phyloP scores from a whole-genome alignment of 2,888 invertebrate genomes.

The Rutpela maculata region DNA sequence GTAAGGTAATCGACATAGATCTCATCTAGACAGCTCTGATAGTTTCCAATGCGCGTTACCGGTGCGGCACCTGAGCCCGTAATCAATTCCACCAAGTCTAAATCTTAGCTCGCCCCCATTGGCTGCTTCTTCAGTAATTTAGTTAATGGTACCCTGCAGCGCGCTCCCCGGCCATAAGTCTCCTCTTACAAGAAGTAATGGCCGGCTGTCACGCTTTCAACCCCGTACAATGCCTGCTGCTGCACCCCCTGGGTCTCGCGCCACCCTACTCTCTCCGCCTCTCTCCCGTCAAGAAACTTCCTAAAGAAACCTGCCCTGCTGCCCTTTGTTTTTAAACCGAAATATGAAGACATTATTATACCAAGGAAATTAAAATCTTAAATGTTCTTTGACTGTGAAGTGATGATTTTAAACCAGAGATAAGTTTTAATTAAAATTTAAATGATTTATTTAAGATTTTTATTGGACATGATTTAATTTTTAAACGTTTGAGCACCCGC shows the following conservation, averaged over 20 bases:
- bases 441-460: slow-evolving; percentile 26
- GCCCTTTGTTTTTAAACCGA: slow-evolving; percentile 34
- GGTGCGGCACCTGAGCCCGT: slow-evolving; percentile 71
- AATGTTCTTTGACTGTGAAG: slow-evolving; percentile 13
- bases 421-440: slow-evolving; percentile 35
- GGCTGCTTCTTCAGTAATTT: slow-evolving; percentile 73
- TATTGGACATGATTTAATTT: slow-evolving; percentile 27
- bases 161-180: slow-evolving; percentile 72
- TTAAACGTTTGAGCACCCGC: slow-evolving; percentile 5
- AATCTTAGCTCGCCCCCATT: slow-evolving; percentile 71
- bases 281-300: slow-evolving; percentile 42
- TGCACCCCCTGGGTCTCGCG: slow-evolving; percentile 54
- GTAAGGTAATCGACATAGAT: slow-evolving; percentile 57
- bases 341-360: slow-evolving; percentile 37
- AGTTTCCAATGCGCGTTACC: slow-evolving; percentile 60
- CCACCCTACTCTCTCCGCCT: slow-evolving; percentile 49
- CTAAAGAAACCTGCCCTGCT: slow-evolving; percentile 42
- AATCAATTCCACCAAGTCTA: slow-evolving; percentile 72
- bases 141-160: slow-evolving; percentile 74
- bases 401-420: slow-evolving; percentile 31
- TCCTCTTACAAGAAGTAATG: slow-evolving; percentile 74
- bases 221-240: slow-evolving; percentile 67
- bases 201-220: slow-evolving; percentile 74
- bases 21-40: slow-evolving; percentile 56
- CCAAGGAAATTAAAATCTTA: slow-evolving; percentile 34